Evolutionary conservation across 2,113 vertebrate species (phyloP), one percentile per base, ranked within the genome.

Genomic region (Chaetura pelagica): DNA sequence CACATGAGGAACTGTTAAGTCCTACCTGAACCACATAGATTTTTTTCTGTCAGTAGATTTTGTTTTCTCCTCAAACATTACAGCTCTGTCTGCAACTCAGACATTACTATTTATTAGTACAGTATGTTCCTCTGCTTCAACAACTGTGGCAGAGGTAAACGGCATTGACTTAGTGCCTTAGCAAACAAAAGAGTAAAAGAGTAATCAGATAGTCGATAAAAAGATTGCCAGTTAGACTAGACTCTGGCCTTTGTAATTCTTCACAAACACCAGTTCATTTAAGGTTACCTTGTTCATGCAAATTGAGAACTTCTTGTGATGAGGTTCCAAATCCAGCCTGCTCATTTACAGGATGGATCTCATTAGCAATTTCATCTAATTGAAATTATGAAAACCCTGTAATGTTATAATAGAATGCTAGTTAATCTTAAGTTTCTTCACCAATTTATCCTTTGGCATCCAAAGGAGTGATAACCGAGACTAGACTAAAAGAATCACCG

Each of bases 171-270:
- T 66, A 57, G 18, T 81, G 87, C 72, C 76, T 93, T 83, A 85
- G 80, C 79, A 97, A 97, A 97, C 82, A 95, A 67, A 81, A 89
- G 79, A 84, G 93, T 95, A 94, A 95, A 94, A 94, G 91, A 84
- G 91, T 95, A 93, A 96, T 97, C 95, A 95, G 90, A 26, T 13
- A 73, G 87, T 67, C 2, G 55, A 96, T 96, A 94, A 92, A 93
- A 84, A 46, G 61, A 64, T 79, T 83, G 86, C 79, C 63, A 78
- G 61, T 64, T 91, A 78, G 55, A 79, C 32, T 66, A 95, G 95
- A 96, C 95, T 96, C 94, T 92, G 95, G 88, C 91, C 96, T 94
- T 71, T 87, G 48, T 20, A 86, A 79, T 51, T 68, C 74, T 93
- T 91, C 8, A 16, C 87, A 94, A 90, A 95, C 74, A 87, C 8